Base-by-base conservation (phyloP, 2,888 invertebrate genomes). In the Monopis laevigella region DNA sequence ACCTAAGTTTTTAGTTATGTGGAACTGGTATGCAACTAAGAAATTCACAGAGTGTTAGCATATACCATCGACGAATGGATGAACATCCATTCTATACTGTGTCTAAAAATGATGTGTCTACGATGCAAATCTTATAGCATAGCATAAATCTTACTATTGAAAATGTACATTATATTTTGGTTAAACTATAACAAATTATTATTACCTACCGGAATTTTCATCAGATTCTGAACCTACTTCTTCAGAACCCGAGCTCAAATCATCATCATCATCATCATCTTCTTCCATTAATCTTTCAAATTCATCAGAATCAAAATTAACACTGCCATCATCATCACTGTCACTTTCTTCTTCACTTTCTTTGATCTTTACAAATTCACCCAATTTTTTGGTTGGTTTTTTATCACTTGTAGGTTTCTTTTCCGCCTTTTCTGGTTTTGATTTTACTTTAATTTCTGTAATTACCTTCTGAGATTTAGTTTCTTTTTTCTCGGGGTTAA, bases 221-320 rank as follows among this genome's bases (percentile, higher is more conserved):
- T 40, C 35, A 39, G 45, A 45, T 29, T 48, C 51, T 43, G 45
- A 50, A 3, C 49, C 53, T 11, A 18, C 17, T n/a, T 10, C 29
- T 5, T 34, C 39, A 16, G n/a, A 26, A 32, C 19, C 39, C 8
- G 39, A 39, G 10, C 27, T 17, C 6, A 30, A 29, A 2, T 24
- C 42, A 14, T 39, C 39, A 40, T 49, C 50, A 32, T 51, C 52
- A 35, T 59, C 58, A 45, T 58, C 53, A 29, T 59, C 65, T 46
- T 59, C 51, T 34, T 55, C 57, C 24, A 73, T 44, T 51, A 63
- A 52, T 41, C 65, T 69, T 16, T 68, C 67, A 64, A 59, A 77
- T 43, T 65, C 74, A 59, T 75, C 77, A 10, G 73, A 74, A 52
- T 75, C 67, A 59, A 75, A 75, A 3, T 58, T 62, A 12, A 56